Evolutionary conservation across 2,888 invertebrate genomes (phyloP).

Genomic region (Ophion ventricosus): DNA sequence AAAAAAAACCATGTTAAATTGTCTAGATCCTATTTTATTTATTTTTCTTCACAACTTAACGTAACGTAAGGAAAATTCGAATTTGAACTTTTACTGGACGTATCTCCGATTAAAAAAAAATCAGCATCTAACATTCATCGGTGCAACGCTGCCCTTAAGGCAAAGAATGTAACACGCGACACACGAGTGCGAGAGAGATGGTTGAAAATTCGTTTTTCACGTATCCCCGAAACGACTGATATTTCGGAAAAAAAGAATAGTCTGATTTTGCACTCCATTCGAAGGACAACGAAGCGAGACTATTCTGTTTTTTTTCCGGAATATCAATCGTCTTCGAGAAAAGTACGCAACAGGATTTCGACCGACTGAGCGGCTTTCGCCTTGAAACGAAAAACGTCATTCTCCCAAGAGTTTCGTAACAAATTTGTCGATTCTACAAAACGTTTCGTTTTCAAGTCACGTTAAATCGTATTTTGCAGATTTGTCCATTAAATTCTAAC

Average conservation of each 20-base stretch:
- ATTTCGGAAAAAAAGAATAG: neutral
- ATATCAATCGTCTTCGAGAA: neutral
- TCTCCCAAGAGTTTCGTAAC: neutral
- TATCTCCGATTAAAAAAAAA: neutral
- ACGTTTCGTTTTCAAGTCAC: neutral
- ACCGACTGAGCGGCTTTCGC: neutral
- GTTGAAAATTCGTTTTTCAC: no score
- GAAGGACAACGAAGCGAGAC: no score
- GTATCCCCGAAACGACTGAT: no score
- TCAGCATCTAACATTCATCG: neutral
- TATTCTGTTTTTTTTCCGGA: no score
- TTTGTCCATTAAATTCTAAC: neutral
- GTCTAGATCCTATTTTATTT: neutral
- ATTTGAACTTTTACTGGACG: neutral
- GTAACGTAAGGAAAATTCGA: neutral
- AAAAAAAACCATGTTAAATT: neutral
- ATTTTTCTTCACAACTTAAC: neutral
- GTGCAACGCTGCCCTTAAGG: neutral
- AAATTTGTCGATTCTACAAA: neutral
- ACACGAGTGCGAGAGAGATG: no score
- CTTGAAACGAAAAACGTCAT: neutral
- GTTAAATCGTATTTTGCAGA: neutral
- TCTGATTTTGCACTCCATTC: no score
- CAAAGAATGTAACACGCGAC: no score
- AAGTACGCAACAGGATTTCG: neutral